Evolutionary conservation across 2,113 vertebrate genomes (phyloP).

Genomic region (Pithys albifrons): DNA sequence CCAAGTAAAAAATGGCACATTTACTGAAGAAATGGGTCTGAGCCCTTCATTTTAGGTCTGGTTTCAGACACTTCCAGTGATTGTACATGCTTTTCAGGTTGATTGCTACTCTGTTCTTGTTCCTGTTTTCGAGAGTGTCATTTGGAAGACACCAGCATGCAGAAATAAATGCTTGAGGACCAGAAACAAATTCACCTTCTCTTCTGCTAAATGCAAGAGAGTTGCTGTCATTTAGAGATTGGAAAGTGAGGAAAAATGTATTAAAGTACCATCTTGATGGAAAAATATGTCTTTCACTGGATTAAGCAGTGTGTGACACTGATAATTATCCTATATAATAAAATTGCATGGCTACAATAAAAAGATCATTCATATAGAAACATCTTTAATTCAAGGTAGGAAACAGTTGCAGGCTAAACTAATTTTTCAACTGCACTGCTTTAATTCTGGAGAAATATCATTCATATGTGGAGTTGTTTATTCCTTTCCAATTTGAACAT

Average conservation of each 20-base stretch:
- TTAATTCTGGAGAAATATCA: background rate
- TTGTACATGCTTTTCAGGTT: background rate
- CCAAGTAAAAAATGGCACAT: background rate
- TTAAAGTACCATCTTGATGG: background rate
- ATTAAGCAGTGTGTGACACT: background rate
- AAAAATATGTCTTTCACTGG: background rate
- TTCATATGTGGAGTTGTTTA: background rate
- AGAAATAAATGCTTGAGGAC: background rate
- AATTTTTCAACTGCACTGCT: background rate
- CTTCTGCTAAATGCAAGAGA: background rate
- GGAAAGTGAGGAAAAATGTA: background rate
- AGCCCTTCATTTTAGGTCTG: background rate
- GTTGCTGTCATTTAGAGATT: background rate
- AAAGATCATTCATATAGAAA: background rate
- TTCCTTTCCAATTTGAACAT: background rate
- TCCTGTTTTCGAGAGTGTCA: background rate
- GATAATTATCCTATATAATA: background rate
- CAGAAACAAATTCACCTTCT: background rate
- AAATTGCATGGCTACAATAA: background rate
- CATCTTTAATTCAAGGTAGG: background rate
- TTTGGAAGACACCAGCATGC: background rate
- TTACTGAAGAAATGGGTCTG: background rate
- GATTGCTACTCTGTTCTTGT: background rate
- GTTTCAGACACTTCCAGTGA: background rate
- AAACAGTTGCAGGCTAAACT: background rate